Percentiles rank a stretch among this genome's conserved stretches.
These are phyloP conservation scores for Caretta caretta DNA, from an alignment of 2,113 vertebrate genomes.

Conservation along the genomic window DNA sequence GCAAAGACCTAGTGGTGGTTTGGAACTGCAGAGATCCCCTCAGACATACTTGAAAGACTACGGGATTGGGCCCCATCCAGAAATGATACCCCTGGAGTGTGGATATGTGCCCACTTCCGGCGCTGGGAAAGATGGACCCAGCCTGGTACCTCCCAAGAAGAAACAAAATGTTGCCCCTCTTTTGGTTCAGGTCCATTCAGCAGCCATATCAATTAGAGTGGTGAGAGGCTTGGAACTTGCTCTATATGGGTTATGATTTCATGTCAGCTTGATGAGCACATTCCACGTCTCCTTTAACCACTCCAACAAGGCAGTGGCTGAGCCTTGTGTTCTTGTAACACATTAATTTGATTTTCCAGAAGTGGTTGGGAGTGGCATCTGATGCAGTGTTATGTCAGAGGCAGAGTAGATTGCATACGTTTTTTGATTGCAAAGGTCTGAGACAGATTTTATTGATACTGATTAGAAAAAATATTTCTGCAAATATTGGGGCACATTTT, in stretches of 20 bases:
- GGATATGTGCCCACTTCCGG: neutral
- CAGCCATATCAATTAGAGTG: constrained; percentile 22
- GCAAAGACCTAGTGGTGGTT: neutral
- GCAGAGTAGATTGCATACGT: constrained; percentile 45
- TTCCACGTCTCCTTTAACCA: constrained; percentile 53
- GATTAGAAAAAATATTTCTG: constrained; percentile 21
- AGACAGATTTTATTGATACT: constrained; percentile 45
- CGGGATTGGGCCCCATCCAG: neutral
- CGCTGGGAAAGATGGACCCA: neutral
- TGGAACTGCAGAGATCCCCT: rapidly evolving
- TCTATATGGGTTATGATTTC: constrained; percentile 62
- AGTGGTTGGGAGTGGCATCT: constrained; percentile 62
- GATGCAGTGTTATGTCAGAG: constrained; percentile 61
- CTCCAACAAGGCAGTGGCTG: constrained; percentile 45
- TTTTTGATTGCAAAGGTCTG: constrained; percentile 49
- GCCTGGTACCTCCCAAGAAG: neutral
- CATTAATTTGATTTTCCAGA: constrained; percentile 59
- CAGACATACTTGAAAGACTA: rapidly evolving
- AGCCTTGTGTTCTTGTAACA: constrained; percentile 27
- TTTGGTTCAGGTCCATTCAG: constrained; percentile 64
- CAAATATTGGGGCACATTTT: neutral
- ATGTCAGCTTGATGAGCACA: constrained; percentile 41
- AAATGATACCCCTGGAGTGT: neutral
- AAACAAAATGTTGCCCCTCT: constrained; percentile 40
- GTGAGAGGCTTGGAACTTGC: constrained; percentile 54